Conservation (phyloP, 1,140 invertebrate species). For the Lucilia cuprina region DNA sequence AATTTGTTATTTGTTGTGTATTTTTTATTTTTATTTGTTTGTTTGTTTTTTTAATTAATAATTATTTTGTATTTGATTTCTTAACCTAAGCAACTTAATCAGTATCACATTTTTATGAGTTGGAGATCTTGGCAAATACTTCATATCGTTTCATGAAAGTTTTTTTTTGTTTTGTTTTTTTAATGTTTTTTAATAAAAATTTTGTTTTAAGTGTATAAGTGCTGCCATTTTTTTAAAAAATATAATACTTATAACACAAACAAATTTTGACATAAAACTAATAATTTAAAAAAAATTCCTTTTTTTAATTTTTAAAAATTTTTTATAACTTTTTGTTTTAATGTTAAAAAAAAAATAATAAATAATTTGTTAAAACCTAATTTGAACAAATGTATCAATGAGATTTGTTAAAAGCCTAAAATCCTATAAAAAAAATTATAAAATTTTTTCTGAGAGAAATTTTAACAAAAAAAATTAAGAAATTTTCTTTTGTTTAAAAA, state of each 20-base stretch:
- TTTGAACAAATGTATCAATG: conserved; percentile 29
- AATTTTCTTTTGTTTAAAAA: not conserved
- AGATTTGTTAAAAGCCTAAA: conserved; percentile 13
- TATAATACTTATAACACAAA: conserved; percentile 19
- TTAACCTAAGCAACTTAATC: conserved; percentile 33
- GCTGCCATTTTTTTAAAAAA: conserved; percentile 25
- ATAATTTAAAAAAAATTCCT: not conserved
- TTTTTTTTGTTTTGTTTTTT: conserved; percentile 21
- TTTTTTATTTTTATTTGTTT: not conserved
- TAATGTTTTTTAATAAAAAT: not conserved
- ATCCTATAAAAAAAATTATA: not conserved
- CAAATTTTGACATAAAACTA: not conserved
- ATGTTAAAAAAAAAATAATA: conserved; percentile 19
- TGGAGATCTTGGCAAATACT: conserved; percentile 35
- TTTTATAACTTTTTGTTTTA: not conserved
- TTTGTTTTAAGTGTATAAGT: not conserved
- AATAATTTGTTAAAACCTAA: conserved; percentile 31
- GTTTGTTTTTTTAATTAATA: not conserved
- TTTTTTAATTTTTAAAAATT: too few species aligned
- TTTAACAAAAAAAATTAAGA: not conserved
- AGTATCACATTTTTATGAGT: conserved; percentile 34
- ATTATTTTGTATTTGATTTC: conserved; percentile 8
- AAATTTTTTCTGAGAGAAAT: not conserved
- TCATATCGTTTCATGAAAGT: conserved; percentile 23
- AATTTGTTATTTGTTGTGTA: not conserved